Percentiles rank a stretch among this genome's conserved stretches.
Evolutionary conservation across 2,888 invertebrate genomes (phyloP).

Genomic region (Melipona beecheii): DNA sequence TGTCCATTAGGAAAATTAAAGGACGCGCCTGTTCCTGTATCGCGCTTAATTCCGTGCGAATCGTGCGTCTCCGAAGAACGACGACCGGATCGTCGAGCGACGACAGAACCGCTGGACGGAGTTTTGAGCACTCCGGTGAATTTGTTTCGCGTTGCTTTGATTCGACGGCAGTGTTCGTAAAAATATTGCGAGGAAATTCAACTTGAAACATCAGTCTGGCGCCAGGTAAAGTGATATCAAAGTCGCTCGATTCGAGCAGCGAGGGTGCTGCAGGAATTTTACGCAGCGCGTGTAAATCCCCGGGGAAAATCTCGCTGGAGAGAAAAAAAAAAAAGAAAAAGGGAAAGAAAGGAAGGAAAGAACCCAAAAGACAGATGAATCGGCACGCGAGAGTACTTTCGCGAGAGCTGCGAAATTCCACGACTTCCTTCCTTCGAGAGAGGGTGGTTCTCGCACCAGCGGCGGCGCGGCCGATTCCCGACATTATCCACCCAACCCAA

Average conservation of each 20-base stretch:
- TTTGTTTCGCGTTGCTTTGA: too few relatives aligned
- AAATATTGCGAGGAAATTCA: too few relatives aligned
- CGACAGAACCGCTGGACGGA: too few relatives aligned
- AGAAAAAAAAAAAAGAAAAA: background rate
- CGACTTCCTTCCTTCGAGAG: background rate
- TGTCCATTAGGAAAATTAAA: slow-evolving; percentile 65
- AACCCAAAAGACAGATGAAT: background rate
- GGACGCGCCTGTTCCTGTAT: slow-evolving; percentile 26
- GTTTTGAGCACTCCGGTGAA: background rate
- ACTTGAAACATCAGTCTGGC: too few relatives aligned
- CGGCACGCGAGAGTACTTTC: slow-evolving; percentile 21
- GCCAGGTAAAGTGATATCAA: background rate
- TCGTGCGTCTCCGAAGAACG: background rate
- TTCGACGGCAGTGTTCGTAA: too few relatives aligned
- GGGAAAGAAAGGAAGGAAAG: too few relatives aligned
- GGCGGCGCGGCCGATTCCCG: slow-evolving; percentile 2
- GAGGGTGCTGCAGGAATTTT: background rate
- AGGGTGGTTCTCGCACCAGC: background rate
- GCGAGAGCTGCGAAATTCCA: slow-evolving; percentile 24
- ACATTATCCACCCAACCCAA: slow-evolving; percentile 32
- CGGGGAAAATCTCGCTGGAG: background rate
- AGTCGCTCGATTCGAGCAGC: background rate
- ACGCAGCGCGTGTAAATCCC: background rate
- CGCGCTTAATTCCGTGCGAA: slow-evolving; percentile 23
- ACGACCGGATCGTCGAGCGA: background rate